Evolutionary conservation across 2,113 vertebrate species (phyloP), one percentile per base, ranked within the genome.

Genomic region (Psammodynastes pulverulentus): DNA sequence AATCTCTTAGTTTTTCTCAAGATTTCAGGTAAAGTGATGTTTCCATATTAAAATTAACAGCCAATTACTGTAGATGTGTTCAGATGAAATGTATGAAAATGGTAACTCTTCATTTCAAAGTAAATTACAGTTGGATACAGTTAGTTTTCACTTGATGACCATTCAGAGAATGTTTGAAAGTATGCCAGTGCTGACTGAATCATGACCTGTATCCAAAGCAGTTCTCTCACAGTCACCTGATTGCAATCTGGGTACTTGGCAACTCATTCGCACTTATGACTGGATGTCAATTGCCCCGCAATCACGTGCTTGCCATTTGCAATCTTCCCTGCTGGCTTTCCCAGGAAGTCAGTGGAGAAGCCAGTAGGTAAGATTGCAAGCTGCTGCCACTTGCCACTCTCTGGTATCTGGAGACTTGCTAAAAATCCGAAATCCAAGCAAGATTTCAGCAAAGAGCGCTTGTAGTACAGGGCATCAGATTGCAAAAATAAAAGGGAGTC

Each of bases 21-120:
- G 24, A 0, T 79, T 34, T 93, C 53, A 53, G n/a, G 84, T 39
- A 86, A 58, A 91, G 45, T 51, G 0, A 46, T 88, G 58, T 95
- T 53, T 9, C 13, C 79, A 62, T 0, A n/a, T 89, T 29, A 92
- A 92, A 91, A 87, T 92, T 0, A 1, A 49, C 87, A 93, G 91
- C 1, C 21, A 45, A 23, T 45, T 39, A 24, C 43, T 19, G 21
- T 45, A 72, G 13, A 72, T 34, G 54, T 58, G 9, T 84, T 43
- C 34, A 43, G n/a, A 26, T 17, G 29, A 26, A 5, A 0, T 0
- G 15, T 91, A 3, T 0, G 0, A 84, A 91, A 94, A 91, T 1
- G 1, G 34, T 12, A 34, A 34, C 91, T 87, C 79, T 84, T 89
- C 86, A 93, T 43, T 87, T 52, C 17, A 87, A 34, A 8, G n/a